phyloP scores from a whole-genome alignment of 2,888 invertebrate genomes.

The Cephus sareptanus region DNA sequence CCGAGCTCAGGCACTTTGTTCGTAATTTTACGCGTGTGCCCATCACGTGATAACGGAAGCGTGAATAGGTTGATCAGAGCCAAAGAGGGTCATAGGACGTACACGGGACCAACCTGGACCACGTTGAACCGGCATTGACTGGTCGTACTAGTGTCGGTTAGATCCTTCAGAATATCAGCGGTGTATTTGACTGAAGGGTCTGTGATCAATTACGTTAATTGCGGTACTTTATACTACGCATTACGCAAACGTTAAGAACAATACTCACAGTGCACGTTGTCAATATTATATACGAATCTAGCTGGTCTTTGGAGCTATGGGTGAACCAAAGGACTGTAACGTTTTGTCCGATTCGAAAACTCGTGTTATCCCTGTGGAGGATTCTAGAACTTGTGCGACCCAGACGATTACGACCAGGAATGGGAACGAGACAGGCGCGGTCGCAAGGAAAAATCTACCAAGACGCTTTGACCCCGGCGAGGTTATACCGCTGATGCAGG shows the following conservation, averaged over 20 bases:
- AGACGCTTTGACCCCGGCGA: conserved; percentile 20
- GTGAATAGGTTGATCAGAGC: background rate
- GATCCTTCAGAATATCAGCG: background rate
- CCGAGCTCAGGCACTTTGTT: background rate
- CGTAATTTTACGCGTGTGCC: conserved; percentile 2
- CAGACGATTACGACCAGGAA: background rate
- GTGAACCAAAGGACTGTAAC: background rate
- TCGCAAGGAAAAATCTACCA: background rate
- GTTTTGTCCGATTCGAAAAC: background rate
- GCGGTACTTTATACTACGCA: background rate
- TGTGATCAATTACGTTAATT: background rate
- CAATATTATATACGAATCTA: background rate
- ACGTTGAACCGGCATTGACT: background rate
- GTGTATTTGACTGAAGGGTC: background rate
- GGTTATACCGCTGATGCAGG: conserved; percentile 48
- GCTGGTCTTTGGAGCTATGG: background rate
- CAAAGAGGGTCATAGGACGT: background rate
- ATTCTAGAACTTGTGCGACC: background rate
- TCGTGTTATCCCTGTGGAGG: background rate
- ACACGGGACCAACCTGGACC: background rate
- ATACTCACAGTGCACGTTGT: background rate
- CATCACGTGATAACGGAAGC: background rate
- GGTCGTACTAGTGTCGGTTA: background rate
- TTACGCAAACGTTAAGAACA: background rate
- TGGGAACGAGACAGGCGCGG: background rate